These are phyloP conservation scores for Sitta carolinensis DNA, from an alignment of 2,797 vertebrate species.

Conservation along the genomic window DNA sequence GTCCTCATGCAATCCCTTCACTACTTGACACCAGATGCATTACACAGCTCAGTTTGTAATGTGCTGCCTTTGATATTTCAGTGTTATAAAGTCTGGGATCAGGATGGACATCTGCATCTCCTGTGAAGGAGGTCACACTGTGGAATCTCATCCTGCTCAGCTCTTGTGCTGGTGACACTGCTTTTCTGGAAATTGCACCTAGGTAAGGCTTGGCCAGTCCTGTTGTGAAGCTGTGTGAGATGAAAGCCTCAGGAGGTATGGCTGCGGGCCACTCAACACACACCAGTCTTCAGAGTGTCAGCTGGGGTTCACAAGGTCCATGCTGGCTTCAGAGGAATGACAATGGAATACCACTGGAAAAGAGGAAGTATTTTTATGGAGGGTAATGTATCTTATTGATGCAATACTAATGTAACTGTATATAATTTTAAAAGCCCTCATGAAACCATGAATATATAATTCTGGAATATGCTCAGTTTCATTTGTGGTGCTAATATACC, in stretches of 20 bases:
- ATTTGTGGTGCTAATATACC: background rate
- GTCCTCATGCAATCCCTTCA: background rate
- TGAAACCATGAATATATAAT: background rate
- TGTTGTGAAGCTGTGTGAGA: background rate
- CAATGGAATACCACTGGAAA: background rate
- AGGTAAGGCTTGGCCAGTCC: background rate
- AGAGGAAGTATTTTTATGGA: background rate
- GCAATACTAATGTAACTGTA: background rate
- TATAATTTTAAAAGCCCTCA: background rate
- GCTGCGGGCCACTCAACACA: conserved; percentile 5
- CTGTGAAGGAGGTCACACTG: background rate
- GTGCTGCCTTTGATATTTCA: background rate
- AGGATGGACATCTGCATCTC: background rate
- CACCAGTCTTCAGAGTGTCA: background rate
- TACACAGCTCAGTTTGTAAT: background rate
- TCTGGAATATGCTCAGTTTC: background rate
- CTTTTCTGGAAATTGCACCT: background rate
- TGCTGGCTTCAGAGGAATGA: background rate
- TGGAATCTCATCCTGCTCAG: background rate
- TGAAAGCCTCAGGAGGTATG: background rate
- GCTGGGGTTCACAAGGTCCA: background rate
- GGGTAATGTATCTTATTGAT: background rate
- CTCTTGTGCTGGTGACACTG: background rate
- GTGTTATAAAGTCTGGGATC: no score
- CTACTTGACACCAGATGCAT: background rate